A percentile compares a stretch with the other conserved stretches of the same genome.
These are phyloP conservation scores for Heliconius cydno DNA, from an alignment of 2,888 invertebrate genomes.

Conservation along the genomic window DNA sequence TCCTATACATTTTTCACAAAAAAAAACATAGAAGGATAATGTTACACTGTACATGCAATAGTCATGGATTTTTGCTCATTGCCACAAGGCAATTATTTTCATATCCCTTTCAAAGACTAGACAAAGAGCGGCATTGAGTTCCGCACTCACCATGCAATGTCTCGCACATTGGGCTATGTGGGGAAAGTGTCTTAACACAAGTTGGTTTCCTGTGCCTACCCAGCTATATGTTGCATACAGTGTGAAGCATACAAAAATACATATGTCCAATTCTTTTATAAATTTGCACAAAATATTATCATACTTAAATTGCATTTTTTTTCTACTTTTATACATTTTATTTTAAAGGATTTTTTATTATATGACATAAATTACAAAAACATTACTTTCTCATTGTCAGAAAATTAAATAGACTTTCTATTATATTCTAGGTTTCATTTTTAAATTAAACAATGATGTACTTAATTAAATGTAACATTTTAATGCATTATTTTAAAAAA, in stretches of 20 bases:
- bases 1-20: neutral
- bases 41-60: too few relatives aligned
- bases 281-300: too few relatives aligned
- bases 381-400: neutral
- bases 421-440: neutral
- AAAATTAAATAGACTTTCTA: neutral
- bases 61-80: too few relatives aligned
- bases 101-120: neutral
- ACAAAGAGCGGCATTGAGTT: neutral
- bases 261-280: too few relatives aligned
- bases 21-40: neutral
- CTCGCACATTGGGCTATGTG: too few relatives aligned
- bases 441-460: neutral
- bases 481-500: neutral
- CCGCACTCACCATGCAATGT: neutral
- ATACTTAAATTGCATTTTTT: too few relatives aligned
- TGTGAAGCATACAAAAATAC: too few relatives aligned
- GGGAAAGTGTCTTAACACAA: conserved; percentile 4
- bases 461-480: neutral
- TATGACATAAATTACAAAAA: neutral
- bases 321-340: too few relatives aligned
- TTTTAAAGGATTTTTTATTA: too few relatives aligned
- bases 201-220: neutral
- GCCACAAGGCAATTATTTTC: too few relatives aligned
- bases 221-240: too few relatives aligned